Base-by-base conservation (phyloP, 2,888 invertebrate species). In the Tryphoninae sp. region DNA sequence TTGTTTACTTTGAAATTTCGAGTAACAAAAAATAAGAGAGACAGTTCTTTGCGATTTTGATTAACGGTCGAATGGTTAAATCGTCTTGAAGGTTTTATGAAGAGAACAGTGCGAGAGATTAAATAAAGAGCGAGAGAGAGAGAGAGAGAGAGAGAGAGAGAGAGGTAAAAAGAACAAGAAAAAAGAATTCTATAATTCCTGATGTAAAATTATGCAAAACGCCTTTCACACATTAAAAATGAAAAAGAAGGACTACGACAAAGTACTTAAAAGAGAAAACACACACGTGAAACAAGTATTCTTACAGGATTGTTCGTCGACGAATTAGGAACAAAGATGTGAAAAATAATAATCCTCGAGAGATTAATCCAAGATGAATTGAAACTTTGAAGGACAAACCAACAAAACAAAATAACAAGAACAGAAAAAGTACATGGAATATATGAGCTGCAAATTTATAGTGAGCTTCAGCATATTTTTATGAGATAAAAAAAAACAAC, bases 391-490 rank as follows among this genome's bases (percentile, higher is more conserved):
- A 23, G 40, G 65, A 74, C 58, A 67, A 49, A 61, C 6, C 16
- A 26, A 51, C 64, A 55, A 65, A 8, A 65, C n/a, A 40, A 19
- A 19, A 74, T 11, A 74, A 67, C 11, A 51, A 40, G 53, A 55
- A 65, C 11, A 65, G 19, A 74, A 64, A 67, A 49, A 61, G n/a
- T 13, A 65, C n/a, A 40, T 33, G 22, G 49, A 72, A 55, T 16
- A 55, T 45, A 62, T 22, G 55, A 62, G 69, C 67, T 23, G 61
- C 55, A 69, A 68, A 78, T 79, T 82, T 51, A 72, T 76, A 78
- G 55, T 62, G 79, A 82, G 82, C 79, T 79, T 79, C 75, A 79
- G 82, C 82, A 76, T 79, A 82, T 82, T 82, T 82, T 82, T 82
- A 76, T 76, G 71, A 72, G n/a, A 72, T 67, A 62, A 61, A 19